phyloP scores from a whole-genome alignment of 2,797 vertebrate genomes.

The Alfaro cultratus region DNA sequence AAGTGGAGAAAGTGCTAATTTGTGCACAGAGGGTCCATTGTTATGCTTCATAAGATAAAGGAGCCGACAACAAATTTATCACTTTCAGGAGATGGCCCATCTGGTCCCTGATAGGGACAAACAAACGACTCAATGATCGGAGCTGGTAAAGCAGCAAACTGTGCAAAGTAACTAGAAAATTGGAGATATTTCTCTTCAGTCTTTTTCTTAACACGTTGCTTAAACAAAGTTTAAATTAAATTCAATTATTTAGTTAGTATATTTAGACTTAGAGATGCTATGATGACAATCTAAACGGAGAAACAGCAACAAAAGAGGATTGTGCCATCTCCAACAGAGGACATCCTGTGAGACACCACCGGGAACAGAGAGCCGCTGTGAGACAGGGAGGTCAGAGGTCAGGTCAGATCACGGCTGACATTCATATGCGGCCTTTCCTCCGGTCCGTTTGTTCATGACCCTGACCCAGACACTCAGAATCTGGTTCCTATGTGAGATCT shows the following conservation, averaged over 20 bases:
- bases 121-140: background rate
- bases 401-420: slow-evolving; percentile 46
- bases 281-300: slow-evolving; percentile 11
- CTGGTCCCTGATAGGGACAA: slow-evolving; percentile 34
- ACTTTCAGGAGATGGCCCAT: slow-evolving; percentile 51
- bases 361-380: slow-evolving; percentile 61
- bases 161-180: slow-evolving; percentile 1
- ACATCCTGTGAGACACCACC: slow-evolving; percentile 56
- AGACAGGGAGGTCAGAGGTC: slow-evolving; percentile 51
- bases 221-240: slow-evolving; percentile 21
- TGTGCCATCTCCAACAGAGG: slow-evolving; percentile 52
- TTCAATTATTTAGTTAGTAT: background rate
- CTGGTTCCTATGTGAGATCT: slow-evolving; percentile 69
- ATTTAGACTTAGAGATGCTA: background rate
- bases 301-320: slow-evolving; percentile 17
- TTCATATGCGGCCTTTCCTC: slow-evolving; percentile 49
- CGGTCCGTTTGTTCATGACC: slow-evolving; percentile 53
- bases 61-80: slow-evolving; percentile 40
- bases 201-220: background rate
- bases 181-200: background rate
- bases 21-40: slow-evolving; percentile 45
- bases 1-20: slow-evolving; percentile 45
- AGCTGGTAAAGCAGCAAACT: slow-evolving; percentile 6
- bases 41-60: slow-evolving; percentile 54
- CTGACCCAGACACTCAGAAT: slow-evolving; percentile 64